Conservation (phyloP, 2,113 vertebrate species). For the Myotis lucifugus region DNA sequence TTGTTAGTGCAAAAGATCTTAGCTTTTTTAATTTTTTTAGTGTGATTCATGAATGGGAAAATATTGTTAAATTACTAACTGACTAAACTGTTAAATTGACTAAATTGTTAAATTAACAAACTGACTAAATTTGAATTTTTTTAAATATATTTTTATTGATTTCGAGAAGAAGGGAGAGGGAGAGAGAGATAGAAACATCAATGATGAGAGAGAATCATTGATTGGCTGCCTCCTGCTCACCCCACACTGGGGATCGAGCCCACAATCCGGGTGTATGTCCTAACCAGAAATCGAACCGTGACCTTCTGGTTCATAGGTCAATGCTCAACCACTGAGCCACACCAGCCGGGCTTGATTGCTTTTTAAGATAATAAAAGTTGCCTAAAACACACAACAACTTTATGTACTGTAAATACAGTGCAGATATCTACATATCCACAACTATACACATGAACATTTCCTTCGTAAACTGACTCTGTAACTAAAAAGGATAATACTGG, state of each 20-base stretch:
- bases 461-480: neutral
- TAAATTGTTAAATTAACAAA: slow-evolving; percentile 45
- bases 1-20: neutral
- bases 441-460: neutral
- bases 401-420: neutral
- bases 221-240: too few relatives aligned
- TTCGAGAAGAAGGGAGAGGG: too few relatives aligned
- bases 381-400: neutral
- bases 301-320: too few relatives aligned
- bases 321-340: too few relatives aligned
- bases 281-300: too few relatives aligned
- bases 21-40: neutral
- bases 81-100: neutral
- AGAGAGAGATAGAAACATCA: too few relatives aligned
- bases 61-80: slow-evolving; percentile 7
- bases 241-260: too few relatives aligned
- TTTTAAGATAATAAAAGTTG: neutral
- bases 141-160: neutral
- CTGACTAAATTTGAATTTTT: neutral
- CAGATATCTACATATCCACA: neutral
- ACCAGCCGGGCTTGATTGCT: neutral
- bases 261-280: too few relatives aligned
- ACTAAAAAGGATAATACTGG: neutral
- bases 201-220: too few relatives aligned
- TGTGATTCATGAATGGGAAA: neutral